Percentiles rank a stretch among this genome's conserved stretches.
phyloP scores from a whole-genome alignment of 37 sponge, comb jelly and placozoan genomes.

The Mnemiopsis leidyi region DNA sequence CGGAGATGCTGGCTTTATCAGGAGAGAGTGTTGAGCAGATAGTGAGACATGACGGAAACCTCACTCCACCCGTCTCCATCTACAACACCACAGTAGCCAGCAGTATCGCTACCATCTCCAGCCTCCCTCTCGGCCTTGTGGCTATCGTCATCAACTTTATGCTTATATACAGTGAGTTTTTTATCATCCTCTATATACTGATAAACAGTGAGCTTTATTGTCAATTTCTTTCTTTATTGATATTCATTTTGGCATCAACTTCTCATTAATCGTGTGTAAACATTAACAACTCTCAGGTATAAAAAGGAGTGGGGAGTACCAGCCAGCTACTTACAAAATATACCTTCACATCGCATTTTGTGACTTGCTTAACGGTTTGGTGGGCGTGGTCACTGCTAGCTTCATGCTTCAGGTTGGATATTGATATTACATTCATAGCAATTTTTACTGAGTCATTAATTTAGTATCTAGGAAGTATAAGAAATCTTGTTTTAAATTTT shows the following conservation, averaged over 20 bases:
- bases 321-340: background rate
- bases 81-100: conserved; percentile 45
- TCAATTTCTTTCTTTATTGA: no score
- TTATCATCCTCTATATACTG: no score
- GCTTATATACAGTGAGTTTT: conserved; percentile 33
- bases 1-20: no score
- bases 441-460: no score
- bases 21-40: no score
- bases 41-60: conserved; percentile 17
- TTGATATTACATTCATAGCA: background rate
- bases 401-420: conserved; percentile 22
- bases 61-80: background rate
- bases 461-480: no score
- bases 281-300: no score
- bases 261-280: no score
- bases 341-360: conserved; percentile 55
- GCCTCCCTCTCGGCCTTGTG: background rate
- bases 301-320: background rate
- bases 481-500: no score
- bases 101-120: background rate
- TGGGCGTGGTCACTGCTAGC: conserved; percentile 7
- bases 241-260: no score
- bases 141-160: background rate
- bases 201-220: no score
- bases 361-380: conserved; percentile 5